Evolutionary conservation across 2,888 invertebrate species (phyloP), one percentile per base, ranked within the genome.

Genomic region (Pterostichus niger): DNA sequence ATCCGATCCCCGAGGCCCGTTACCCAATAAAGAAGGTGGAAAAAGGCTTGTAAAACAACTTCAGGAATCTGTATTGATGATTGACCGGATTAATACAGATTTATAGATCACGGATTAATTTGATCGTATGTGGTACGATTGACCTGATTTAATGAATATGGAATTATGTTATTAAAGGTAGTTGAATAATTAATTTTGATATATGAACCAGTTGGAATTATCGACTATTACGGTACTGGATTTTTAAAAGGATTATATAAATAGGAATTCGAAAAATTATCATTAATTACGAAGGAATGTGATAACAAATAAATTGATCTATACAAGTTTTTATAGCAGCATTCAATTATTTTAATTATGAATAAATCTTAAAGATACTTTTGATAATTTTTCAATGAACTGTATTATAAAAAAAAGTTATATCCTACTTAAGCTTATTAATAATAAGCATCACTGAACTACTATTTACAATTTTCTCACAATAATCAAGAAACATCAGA

Each of bases 141-240:
- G 64, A 64, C 64, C 64, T 13, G 11, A 64, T 35, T 64, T 33
- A 64, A 33, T 64, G 35, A 64, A 64, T 64, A 64, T 64, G 64
- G 35, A 35, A 64, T 64, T 59, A 59, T 59, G 31, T 59, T 59
- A 59, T 59, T 59, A 59, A 31, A 24, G 54, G 10, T 24, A 31
- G 24, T 59, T 10, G 31, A n/a, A 35, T 64, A 64, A 64, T 64
- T 64, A 64, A 64, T 35, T 64, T 64, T 64, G 64, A 64, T 64
- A 64, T 64, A 64, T 35, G 35, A 13, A 64, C 64, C 9, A 35
- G 35, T 64, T 64, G 35, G n/a, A 24, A 49, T 64, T 64, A 64
- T 64, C 33, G 33, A 35, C 6, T 5, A 13, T 64, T 64, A 64
- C 64, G 35, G 64, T 64, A 64, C 35, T 13, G 35, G 31, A 40